phyloP scores from a whole-genome alignment of 2,888 invertebrate genomes.

The Phlogophora meticulosa region DNA sequence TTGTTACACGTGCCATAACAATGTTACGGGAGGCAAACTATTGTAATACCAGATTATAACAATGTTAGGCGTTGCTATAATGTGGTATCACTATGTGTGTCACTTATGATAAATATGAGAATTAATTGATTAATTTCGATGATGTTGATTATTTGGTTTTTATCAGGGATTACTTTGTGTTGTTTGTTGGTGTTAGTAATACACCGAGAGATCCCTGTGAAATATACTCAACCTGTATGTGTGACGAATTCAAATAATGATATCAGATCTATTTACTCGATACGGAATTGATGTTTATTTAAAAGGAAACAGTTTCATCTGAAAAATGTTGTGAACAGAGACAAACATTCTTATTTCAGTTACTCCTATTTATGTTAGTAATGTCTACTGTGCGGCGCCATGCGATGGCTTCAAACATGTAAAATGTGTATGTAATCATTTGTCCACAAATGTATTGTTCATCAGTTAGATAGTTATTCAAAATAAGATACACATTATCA shows the following conservation, averaged over 20 bases:
- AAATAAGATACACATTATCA: slow-evolving; percentile 7
- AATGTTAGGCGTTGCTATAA: background rate
- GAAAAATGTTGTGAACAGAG: background rate
- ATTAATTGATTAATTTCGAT: background rate
- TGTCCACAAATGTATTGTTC: background rate
- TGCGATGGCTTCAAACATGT: slow-evolving; percentile 15
- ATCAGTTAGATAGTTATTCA: background rate
- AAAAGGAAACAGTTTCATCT: slow-evolving; percentile 1
- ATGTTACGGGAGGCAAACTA: background rate
- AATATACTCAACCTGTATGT: background rate
- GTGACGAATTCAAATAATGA: slow-evolving; percentile 1
- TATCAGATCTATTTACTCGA: background rate
- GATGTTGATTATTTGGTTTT: too few relatives aligned
- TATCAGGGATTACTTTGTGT: background rate
- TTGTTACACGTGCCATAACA: slow-evolving; percentile 8
- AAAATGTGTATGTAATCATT: slow-evolving; percentile 1
- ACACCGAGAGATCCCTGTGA: background rate
- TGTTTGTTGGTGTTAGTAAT: too few relatives aligned
- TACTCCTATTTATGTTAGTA: slow-evolving; percentile 2
- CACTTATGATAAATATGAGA: background rate
- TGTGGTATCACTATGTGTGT: slow-evolving; percentile 2
- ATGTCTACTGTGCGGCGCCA: background rate
- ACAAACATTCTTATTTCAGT: slow-evolving; percentile 35
- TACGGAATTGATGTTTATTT: slow-evolving; percentile 13
- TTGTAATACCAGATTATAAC: too few relatives aligned